Percentiles rank a stretch among this genome's conserved stretches.
phyloP scores from a whole-genome alignment of 1,140 invertebrate species.

The Halictus rubicundus region DNA sequence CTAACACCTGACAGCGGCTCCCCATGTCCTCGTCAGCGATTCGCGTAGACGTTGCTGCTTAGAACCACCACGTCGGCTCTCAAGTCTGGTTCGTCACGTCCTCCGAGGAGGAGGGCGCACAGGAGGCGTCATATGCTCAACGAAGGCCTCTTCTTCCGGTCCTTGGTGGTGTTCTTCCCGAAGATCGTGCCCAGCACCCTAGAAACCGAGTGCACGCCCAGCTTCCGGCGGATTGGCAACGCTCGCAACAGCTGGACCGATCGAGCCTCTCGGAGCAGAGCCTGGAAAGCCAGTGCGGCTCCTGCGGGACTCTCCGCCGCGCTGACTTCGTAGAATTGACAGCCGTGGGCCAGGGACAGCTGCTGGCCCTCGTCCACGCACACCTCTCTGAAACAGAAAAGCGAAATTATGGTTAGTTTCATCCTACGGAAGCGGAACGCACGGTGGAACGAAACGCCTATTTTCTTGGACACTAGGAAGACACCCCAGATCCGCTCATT shows the following conservation, averaged over 20 bases:
- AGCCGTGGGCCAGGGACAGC: conserved; percentile 88
- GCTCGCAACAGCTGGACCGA: conserved; percentile 87
- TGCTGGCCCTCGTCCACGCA: conserved; percentile 91
- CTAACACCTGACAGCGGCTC: too few species aligned
- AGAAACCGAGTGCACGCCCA: conserved; percentile 89
- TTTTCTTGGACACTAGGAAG: too few species aligned
- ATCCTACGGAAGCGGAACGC: too few species aligned
- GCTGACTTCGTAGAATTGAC: conserved; percentile 93
- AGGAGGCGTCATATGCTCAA: conserved; percentile 84
- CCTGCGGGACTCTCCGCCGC: conserved; percentile 90
- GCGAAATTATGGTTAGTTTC: too few species aligned
- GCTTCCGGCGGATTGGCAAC: conserved; percentile 86
- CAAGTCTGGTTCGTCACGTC: conserved; percentile 70
- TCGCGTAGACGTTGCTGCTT: conserved; percentile 73
- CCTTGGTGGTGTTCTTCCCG: conserved; percentile 87
- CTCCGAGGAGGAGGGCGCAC: conserved; percentile 74
- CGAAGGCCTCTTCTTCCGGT: conserved; percentile 88
- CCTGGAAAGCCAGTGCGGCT: conserved; percentile 90
- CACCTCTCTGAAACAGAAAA: conserved; percentile 83
- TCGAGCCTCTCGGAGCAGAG: conserved; percentile 87
- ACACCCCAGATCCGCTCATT: too few species aligned
- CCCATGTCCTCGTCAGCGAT: conserved; percentile 62
- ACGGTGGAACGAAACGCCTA: too few species aligned
- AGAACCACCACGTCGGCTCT: conserved; percentile 73
- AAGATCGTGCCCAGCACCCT: conserved; percentile 89